phyloP scores from a whole-genome alignment of 1,140 invertebrate species.

The Calosoma granatense region DNA sequence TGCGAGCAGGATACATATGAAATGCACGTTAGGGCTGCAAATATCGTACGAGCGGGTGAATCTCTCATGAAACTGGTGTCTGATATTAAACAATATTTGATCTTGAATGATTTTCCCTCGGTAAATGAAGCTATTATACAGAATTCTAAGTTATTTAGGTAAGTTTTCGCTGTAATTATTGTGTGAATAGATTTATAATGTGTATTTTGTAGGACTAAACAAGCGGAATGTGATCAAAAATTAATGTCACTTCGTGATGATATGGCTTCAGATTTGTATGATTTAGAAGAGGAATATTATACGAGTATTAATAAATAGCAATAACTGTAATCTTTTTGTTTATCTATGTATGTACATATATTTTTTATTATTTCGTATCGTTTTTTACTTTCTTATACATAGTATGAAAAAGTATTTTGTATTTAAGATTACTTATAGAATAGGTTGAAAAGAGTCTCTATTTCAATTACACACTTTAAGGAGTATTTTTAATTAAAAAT shows the following conservation, averaged over 20 bases:
- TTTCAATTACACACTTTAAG: no score
- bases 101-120: slow-evolving; percentile 93
- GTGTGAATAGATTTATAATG: slow-evolving; percentile 4
- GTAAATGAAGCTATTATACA: slow-evolving; percentile 91
- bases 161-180: slow-evolving; percentile 12
- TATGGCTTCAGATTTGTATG: slow-evolving; percentile 89
- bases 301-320: slow-evolving; percentile 84
- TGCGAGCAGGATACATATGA: slow-evolving; percentile 93
- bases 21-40: slow-evolving; percentile 91
- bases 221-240: slow-evolving; percentile 89
- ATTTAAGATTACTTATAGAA: no score
- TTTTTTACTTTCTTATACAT: no score
- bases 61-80: slow-evolving; percentile 93
- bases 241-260: slow-evolving; percentile 85
- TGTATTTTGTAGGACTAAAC: slow-evolving; percentile 53
- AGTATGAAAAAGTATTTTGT: no score
- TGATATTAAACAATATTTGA: slow-evolving; percentile 93
- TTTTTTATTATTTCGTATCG: no score
- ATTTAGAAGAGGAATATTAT: slow-evolving; percentile 96
- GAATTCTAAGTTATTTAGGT: slow-evolving; percentile 74
- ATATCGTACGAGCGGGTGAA: slow-evolving; percentile 91
- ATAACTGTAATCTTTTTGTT: no score
- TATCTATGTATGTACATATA: no score
- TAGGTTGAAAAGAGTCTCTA: no score
- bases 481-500: no score